Evolutionary conservation across 2,888 invertebrate species (phyloP), one percentile per base, ranked within the genome.

Genomic region (Tanytarsus gracilentus): DNA sequence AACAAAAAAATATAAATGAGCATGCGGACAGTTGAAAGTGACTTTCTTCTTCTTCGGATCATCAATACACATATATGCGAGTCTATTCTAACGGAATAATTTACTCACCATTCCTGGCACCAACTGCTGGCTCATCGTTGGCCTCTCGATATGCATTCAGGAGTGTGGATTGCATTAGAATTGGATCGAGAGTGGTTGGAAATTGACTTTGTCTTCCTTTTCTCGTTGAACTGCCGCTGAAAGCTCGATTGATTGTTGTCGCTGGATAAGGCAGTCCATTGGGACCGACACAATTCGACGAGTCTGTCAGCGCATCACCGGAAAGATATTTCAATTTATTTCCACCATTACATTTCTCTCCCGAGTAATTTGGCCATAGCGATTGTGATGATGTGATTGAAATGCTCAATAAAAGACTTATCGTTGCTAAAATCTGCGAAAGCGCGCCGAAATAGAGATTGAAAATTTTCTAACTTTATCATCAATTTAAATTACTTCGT

Each of bases 231-330:
- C 80, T 81, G 51, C 82, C 78, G 83, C 84, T 85, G 67, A 88
- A 80, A 52, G 83, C 84, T 68, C 88, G 79, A 68, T 84, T 82
- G 64, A 91, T 84, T 68, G 86, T 80, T 68, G 85, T 83, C 67
- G 90, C 83, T 63, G 92, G 92, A 77, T 92, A 93, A 59, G 87
- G 85, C 66, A 81, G 74, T 66, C 89, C 85, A 68, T 88, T 87
- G 5, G 92, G 92, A 18, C 92, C 92, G 58, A 86, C 72, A 66
- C 91, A 91, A 68, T 88, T 85, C 21, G 77, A 73, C 6, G 85
- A 79, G 71, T 88, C 88, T 65, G 81, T 81, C 51, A 93, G 75
- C 6, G 92, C 92, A 72, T 93, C 90, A 16, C 93, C 93, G 82
- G 89, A 90, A 18, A 90, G 77, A 72, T 91, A 92, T 74, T 90